Evolutionary conservation across 2,797 vertebrate species (phyloP).

Genomic region (Sebastiscus albofasciatus): DNA sequence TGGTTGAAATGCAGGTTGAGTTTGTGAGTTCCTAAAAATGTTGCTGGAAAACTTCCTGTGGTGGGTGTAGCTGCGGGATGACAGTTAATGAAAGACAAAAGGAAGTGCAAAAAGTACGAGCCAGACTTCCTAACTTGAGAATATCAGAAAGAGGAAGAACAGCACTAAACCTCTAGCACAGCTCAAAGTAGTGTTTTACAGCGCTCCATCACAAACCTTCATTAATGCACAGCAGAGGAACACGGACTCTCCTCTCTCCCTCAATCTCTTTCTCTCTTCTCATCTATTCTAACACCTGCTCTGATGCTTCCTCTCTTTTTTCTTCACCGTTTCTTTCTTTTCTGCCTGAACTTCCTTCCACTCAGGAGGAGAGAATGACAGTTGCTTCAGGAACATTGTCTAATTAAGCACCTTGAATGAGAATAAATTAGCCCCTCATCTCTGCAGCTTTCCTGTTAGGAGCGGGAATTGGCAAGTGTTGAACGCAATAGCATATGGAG

Average conservation of each 20-base stretch:
- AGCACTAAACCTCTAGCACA: not conserved
- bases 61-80: not conserved
- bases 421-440: constrained; percentile 30
- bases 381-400: constrained; percentile 54
- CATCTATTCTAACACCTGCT: constrained; percentile 22
- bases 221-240: constrained; percentile 29
- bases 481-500: constrained; percentile 47
- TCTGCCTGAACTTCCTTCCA: constrained; percentile 24
- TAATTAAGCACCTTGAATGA: constrained; percentile 61
- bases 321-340: not conserved
- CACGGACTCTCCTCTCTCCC: not conserved
- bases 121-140: not conserved
- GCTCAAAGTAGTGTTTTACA: constrained; percentile 9
- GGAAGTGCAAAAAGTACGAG: not conserved
- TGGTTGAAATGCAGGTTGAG: not conserved
- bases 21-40: not conserved
- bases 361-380: constrained; percentile 18
- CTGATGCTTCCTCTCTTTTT: not conserved
- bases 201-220: constrained; percentile 13
- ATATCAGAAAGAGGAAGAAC: constrained; percentile 5
- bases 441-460: constrained; percentile 27
- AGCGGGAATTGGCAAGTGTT: constrained; percentile 31
- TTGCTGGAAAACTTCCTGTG: not conserved
- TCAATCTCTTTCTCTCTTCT: constrained; percentile 13
- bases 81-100: constrained; percentile 19